Evolutionary conservation across 2,797 vertebrate genomes (phyloP), one percentile per base, ranked within the genome.

Genomic region (Danionella dracula): DNA sequence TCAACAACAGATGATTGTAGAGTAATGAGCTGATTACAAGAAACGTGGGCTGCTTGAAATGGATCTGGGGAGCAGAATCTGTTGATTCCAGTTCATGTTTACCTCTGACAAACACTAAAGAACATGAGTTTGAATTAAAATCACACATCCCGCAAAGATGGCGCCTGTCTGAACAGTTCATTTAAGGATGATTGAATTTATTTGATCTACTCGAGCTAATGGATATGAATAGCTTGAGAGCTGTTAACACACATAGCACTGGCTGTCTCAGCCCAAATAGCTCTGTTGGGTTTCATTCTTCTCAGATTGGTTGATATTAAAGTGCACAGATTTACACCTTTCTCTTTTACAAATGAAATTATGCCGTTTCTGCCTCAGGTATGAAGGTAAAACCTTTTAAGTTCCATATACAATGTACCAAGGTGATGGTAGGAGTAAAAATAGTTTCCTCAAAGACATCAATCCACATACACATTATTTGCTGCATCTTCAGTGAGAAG

Each of bases 21-120:
- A 85, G 86, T 82, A 85, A 84, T 89, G 90, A 90, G 88, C 88
- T 89, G 87, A 90, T 90, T 90, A 89, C 79, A 76, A 81, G 77
- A 86, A 88, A 88, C 86, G 86, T 88, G 84, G 84, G 89, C 87
- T 85, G 84, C 78, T 61, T 81, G 83, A 85, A 83, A 77, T 81
- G 81, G 83, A 83, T 85, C 81, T 86, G 72, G 79, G 83, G 79
- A 84, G 84, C 86, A 78, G 85, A 85, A 86, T 87, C 83, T 82
- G 83, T 81, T 78, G 83, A 83, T 57, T 58, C 61, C 78, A 82
- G 83, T 55, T 56, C 55, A 82, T 82, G 83, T 85, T 85, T 83
- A 73, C 78, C 80, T 71, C 75, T 76, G 80, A 78, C 82, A 83
- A 86, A 88, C 84, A 82, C 79, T 79, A 85, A 81, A 80, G 84